Evolutionary conservation across 2,797 vertebrate species (phyloP).

Genomic region (Gorsachius magnificus): DNA sequence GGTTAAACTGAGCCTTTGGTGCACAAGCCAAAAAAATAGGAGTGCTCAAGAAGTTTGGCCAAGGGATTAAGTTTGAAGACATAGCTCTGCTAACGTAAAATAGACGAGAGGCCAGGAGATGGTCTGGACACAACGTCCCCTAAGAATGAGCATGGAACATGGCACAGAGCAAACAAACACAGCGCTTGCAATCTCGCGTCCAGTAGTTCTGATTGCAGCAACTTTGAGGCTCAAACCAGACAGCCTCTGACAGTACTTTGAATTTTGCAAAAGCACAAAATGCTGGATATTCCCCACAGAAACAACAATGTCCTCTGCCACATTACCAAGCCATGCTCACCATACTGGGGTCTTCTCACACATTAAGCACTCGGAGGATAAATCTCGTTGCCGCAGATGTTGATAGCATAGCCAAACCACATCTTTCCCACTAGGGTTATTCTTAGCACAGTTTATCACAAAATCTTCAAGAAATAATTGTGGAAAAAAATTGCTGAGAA

Average conservation of each 20-base stretch:
- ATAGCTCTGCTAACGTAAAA: background rate
- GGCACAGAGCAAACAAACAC: background rate
- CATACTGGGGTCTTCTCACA: background rate
- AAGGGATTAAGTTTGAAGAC: constrained; percentile 5
- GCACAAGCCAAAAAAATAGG: background rate
- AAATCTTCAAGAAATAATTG: background rate
- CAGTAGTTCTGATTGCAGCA: background rate
- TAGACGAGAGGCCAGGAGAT: background rate
- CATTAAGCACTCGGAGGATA: background rate
- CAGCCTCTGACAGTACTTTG: background rate
- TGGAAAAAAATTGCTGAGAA: background rate
- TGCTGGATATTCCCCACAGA: background rate
- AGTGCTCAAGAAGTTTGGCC: constrained; percentile 8
- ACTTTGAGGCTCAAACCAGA: background rate
- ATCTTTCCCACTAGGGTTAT: background rate
- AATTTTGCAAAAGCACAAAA: background rate
- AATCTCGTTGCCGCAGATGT: background rate
- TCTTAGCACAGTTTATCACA: background rate
- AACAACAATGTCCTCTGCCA: background rate
- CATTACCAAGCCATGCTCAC: background rate
- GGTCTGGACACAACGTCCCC: background rate
- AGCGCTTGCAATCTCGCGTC: background rate
- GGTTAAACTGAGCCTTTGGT: constrained; percentile 26
- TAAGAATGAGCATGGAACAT: background rate
- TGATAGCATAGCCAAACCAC: background rate